phyloP scores from a whole-genome alignment of 2,888 invertebrate genomes.

The Stenodera caucasica region DNA sequence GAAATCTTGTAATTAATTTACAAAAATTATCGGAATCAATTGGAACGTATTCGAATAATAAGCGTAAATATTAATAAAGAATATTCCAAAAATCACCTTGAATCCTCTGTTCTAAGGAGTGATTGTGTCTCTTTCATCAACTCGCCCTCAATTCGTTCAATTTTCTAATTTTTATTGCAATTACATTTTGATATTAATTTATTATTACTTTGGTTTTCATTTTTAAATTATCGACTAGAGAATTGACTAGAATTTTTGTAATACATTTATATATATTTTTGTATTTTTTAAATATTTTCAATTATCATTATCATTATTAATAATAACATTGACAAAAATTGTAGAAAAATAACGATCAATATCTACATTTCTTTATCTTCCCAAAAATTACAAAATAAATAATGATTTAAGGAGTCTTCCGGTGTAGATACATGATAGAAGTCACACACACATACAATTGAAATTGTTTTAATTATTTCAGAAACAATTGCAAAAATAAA shows the following conservation, averaged over 20 bases:
- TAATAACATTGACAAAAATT: conserved; percentile 4
- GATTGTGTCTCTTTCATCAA: conserved; percentile 50
- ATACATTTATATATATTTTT: conserved; percentile 12
- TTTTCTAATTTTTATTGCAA: conserved; percentile 47
- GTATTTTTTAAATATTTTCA: neutral
- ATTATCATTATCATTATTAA: neutral
- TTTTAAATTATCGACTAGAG: conserved; percentile 37
- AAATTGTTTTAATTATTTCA: too few species aligned
- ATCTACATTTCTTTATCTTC: conserved; percentile 9
- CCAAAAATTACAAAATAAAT: neutral
- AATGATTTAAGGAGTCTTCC: conserved; percentile 47
- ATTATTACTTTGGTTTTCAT: conserved; percentile 48
- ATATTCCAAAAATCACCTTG: too few species aligned
- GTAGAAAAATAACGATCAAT: conserved; percentile 20
- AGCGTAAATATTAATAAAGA: conserved; percentile 5
- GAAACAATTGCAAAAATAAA: conserved; percentile 27
- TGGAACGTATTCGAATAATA: conserved; percentile 1
- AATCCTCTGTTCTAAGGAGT: conserved; percentile 35
- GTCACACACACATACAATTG: conserved; percentile 30
- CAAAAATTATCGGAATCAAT: neutral
- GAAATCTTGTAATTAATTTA: too few species aligned
- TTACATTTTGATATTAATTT: conserved; percentile 46
- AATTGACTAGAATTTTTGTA: conserved; percentile 33
- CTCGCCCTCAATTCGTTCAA: conserved; percentile 26
- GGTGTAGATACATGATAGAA: conserved; percentile 33